Percentiles rank a stretch among this genome's conserved stretches.
Conservation (phyloP, 2,113 vertebrate genomes). For the Sclerurus mexicanus region DNA sequence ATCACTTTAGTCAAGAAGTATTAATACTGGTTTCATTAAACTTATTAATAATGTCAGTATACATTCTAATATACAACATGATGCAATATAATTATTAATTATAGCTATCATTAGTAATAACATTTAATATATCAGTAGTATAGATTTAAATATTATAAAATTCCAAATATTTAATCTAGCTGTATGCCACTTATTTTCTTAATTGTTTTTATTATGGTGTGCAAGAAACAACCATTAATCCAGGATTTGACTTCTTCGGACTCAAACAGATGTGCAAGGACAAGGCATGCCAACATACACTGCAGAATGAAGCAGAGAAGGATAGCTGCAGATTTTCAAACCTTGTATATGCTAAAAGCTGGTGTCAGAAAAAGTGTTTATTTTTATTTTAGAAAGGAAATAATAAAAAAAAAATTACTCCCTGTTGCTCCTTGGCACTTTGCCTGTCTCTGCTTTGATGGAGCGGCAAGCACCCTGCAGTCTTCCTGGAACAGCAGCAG, state of each 20-base stretch:
- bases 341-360: neutral
- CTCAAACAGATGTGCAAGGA: neutral
- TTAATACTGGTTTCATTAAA: neutral
- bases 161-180: neutral
- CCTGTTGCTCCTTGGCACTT: neutral
- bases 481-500: slow-evolving; percentile 4
- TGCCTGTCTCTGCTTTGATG: neutral
- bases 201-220: neutral
- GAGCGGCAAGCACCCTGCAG: neutral
- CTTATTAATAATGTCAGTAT: neutral
- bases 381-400: slow-evolving; percentile 37
- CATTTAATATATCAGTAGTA: neutral
- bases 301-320: neutral
- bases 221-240: neutral
- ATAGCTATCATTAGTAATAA: neutral
- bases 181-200: neutral
- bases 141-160: neutral
- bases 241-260: neutral
- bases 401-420: neutral
- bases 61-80: neutral
- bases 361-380: neutral
- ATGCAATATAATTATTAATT: neutral
- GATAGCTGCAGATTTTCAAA: neutral
- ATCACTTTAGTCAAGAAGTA: neutral
- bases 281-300: neutral